These are phyloP conservation scores for Scleropages formosus DNA, from an alignment of 2,797 vertebrate genomes.

Conservation along the genomic window DNA sequence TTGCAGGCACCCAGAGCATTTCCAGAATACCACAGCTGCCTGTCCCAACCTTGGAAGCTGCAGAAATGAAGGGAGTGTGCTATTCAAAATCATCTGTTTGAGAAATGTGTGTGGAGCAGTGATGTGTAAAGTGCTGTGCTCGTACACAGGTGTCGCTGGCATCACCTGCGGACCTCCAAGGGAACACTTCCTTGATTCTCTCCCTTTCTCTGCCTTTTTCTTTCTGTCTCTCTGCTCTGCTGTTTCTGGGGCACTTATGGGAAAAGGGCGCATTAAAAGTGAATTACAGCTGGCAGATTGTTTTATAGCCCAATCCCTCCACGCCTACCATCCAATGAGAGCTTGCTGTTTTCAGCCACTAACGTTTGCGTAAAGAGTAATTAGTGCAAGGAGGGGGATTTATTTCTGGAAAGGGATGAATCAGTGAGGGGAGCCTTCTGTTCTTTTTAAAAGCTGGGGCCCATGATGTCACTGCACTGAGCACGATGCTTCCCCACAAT, in stretches of 20 bases:
- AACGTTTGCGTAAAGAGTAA: constrained; percentile 35
- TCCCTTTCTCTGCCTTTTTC: background rate
- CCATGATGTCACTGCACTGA: constrained; percentile 17
- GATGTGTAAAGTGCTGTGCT: constrained; percentile 43
- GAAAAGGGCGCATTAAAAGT: constrained; percentile 62
- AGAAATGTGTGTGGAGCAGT: constrained; percentile 16
- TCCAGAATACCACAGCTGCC: constrained; percentile 6
- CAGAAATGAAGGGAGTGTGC: background rate
- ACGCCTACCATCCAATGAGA: constrained; percentile 23
- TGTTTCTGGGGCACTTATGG: constrained; percentile 61
- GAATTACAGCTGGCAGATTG: constrained; percentile 54
- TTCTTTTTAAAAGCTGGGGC: constrained; percentile 29
- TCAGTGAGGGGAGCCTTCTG: constrained; percentile 31
- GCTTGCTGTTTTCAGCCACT: constrained; percentile 25
- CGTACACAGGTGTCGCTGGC: constrained; percentile 61
- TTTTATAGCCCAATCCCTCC: constrained; percentile 44
- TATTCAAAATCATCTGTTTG: constrained; percentile 37
- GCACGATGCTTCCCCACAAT: constrained; percentile 25
- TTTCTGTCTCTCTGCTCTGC: constrained; percentile 47
- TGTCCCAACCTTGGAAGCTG: constrained; percentile 14
- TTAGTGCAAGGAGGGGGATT: constrained; percentile 32
- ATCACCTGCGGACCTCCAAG: constrained; percentile 50
- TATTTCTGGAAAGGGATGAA: constrained; percentile 37
- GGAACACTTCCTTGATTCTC: constrained; percentile 50
- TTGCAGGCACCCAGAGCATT: background rate